Conservation (phyloP, 2,113 vertebrate genomes). For the Platysteira castanea region DNA sequence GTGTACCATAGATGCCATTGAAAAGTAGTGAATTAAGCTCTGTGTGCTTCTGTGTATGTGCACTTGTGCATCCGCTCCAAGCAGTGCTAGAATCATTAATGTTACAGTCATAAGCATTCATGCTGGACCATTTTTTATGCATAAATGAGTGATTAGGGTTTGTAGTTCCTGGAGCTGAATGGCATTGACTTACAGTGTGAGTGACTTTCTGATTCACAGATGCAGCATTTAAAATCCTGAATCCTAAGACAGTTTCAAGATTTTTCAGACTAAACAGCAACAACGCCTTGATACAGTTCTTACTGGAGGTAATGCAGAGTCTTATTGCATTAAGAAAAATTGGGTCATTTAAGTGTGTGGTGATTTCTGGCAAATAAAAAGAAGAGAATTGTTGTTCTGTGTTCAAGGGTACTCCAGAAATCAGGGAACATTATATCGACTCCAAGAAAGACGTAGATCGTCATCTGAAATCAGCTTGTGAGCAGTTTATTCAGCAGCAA, state of each 20-base stretch:
- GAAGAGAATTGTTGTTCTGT: slow-evolving; percentile 42
- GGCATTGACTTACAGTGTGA: slow-evolving; percentile 26
- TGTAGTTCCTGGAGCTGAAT: background rate
- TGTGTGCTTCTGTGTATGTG: background rate
- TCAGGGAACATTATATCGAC: slow-evolving; percentile 97
- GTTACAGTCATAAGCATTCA: background rate
- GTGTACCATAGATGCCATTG: background rate
- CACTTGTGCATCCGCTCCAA: background rate
- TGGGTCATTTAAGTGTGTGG: background rate
- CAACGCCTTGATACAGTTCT: slow-evolving; percentile 97
- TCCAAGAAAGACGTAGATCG: slow-evolving; percentile 98
- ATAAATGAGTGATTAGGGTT: background rate
- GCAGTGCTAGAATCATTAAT: background rate
- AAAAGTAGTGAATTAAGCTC: background rate
- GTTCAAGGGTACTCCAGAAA: slow-evolving; percentile 93
- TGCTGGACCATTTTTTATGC: background rate
- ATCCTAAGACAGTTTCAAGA: slow-evolving; percentile 90
- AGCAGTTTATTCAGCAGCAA: slow-evolving; percentile 98
- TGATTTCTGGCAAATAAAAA: slow-evolving; percentile 42
- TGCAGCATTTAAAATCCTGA: slow-evolving; percentile 98
- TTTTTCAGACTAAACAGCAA: slow-evolving; percentile 97
- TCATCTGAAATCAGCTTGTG: slow-evolving; percentile 93
- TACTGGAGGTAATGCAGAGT: slow-evolving; percentile 85
- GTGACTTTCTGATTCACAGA: slow-evolving; percentile 81
- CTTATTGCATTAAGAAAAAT: background rate